phyloP scores from a whole-genome alignment of 1,140 invertebrate species.

The Probaryconus sp. region DNA sequence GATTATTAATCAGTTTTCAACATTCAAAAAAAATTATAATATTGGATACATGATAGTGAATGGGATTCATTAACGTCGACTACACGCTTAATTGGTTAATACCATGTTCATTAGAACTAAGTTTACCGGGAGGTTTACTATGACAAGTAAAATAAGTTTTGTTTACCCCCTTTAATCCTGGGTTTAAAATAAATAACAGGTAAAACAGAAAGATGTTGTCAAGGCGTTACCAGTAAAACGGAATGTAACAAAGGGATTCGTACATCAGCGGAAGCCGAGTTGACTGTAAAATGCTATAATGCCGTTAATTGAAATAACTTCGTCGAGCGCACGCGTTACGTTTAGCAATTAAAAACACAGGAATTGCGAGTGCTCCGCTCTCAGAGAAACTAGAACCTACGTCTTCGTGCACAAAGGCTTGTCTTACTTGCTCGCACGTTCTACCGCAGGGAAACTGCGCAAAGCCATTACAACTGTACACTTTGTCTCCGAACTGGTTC shows the following conservation, averaged over 20 bases:
- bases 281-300: background rate
- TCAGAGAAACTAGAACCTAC: constrained; percentile 4
- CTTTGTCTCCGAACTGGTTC: constrained; percentile 46
- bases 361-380: constrained; percentile 10
- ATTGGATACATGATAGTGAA: too few relatives aligned
- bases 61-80: too few relatives aligned
- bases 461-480: constrained; percentile 56
- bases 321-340: background rate
- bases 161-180: too few relatives aligned
- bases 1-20: too few relatives aligned
- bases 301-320: constrained; percentile 4
- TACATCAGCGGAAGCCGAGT: background rate
- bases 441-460: constrained; percentile 47
- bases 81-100: too few relatives aligned
- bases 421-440: constrained; percentile 31
- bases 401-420: constrained; percentile 13
- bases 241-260: background rate
- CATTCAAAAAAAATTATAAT: too few relatives aligned
- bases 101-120: too few relatives aligned
- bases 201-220: background rate
- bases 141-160: too few relatives aligned
- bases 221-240: background rate
- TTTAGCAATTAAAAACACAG: constrained; percentile 8
- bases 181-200: background rate
- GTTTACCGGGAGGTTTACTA: too few relatives aligned